phyloP scores from a whole-genome alignment of 2,888 invertebrate genomes.

The Coelopa pilipes region DNA sequence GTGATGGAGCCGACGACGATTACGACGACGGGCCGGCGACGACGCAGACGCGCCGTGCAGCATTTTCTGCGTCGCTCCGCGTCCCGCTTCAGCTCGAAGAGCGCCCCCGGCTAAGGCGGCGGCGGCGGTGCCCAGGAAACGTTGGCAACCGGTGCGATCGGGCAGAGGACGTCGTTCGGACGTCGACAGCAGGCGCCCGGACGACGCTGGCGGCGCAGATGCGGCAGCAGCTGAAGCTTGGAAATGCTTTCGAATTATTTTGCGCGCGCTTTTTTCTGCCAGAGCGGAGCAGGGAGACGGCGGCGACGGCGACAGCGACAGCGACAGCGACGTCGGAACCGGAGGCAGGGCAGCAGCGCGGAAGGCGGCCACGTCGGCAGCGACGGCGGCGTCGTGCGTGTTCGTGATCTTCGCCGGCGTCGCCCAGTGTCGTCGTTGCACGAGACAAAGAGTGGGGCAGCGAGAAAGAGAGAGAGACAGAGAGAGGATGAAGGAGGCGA shows the following conservation, averaged over 20 bases:
- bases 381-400: not conserved
- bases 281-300: not conserved
- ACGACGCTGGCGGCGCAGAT: not conserved
- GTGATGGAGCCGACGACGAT: conserved; percentile 31
- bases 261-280: not conserved
- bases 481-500: not conserved
- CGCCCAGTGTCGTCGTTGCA: not conserved
- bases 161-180: conserved; percentile 6
- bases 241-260: not conserved
- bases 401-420: not conserved
- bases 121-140: not conserved
- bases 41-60: conserved; percentile 42
- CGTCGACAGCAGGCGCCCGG: conserved; percentile 2
- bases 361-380: not conserved
- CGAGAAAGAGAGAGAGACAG: not conserved
- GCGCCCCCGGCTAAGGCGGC: conserved; percentile 50
- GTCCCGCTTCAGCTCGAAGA: conserved; percentile 48
- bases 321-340: not conserved
- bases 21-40: conserved; percentile 35
- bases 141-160: not conserved
- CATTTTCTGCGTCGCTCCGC: conserved; percentile 45
- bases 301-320: not conserved
- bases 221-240: conserved; percentile 2
- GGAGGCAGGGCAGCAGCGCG: not conserved
- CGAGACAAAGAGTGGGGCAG: not conserved